A percentile compares a stretch with the other conserved stretches of the same genome.
Conservation (phyloP, 2,113 vertebrate species). For the Megaceryle maxima region DNA sequence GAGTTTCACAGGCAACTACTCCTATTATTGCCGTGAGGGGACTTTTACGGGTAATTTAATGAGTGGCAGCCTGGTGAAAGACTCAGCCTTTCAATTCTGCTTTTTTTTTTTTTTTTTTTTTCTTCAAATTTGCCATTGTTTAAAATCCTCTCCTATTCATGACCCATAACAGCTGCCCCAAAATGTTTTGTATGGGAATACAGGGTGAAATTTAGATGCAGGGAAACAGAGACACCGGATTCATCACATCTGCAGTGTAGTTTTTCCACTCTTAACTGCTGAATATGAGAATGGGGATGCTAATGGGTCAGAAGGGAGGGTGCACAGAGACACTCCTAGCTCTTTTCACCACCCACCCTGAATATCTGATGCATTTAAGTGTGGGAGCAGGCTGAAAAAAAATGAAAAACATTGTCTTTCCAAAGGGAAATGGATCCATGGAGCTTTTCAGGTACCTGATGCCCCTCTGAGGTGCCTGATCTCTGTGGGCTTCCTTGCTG, state of each 20-base stretch:
- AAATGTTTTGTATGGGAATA: background rate
- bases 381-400: background rate
- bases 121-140: background rate
- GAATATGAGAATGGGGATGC: background rate
- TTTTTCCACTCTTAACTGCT: background rate
- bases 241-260: background rate
- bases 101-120: background rate
- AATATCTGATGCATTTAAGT: background rate
- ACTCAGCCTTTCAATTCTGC: background rate
- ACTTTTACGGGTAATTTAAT: constrained; percentile 33
- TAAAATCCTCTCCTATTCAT: background rate
- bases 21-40: background rate
- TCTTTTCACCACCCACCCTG: background rate
- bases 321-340: background rate
- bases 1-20: constrained; percentile 55
- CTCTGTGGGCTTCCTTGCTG: background rate
- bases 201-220: background rate
- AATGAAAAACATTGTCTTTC: background rate
- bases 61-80: background rate
- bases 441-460: background rate
- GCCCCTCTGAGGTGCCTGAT: background rate
- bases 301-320: background rate
- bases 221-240: background rate
- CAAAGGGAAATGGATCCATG: fast-evolving
- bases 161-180: background rate